Conservation (phyloP, 2,888 invertebrate species). For the Leistus spinibarbis region DNA sequence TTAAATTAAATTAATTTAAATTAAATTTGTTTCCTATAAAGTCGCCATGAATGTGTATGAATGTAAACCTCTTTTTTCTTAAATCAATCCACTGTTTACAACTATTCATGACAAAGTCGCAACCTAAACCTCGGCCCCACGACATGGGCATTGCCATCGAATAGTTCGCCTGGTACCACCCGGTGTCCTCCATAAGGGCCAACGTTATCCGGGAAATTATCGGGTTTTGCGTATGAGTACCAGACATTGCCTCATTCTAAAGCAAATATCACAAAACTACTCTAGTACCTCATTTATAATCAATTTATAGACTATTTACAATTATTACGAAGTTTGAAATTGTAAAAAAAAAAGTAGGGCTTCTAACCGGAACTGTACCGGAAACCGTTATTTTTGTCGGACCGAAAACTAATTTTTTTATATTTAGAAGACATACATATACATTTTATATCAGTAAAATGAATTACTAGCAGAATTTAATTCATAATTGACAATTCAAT, state of each 20-base stretch:
- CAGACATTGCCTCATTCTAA: constrained; percentile 99
- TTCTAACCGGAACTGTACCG: too few species aligned
- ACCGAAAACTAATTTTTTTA: too few species aligned
- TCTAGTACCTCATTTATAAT: too few species aligned
- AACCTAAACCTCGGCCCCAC: constrained; percentile 93
- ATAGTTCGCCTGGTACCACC: constrained; percentile 95
- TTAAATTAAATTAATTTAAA: too few species aligned
- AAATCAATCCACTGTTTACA: constrained; percentile 96
- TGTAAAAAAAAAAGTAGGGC: too few species aligned
- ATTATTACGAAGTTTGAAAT: too few species aligned
- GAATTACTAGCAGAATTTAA: too few species aligned
- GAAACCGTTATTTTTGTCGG: too few species aligned
- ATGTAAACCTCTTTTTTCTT: constrained; percentile 47
- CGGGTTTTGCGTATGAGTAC: constrained; percentile 97
- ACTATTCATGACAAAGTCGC: constrained; percentile 90
- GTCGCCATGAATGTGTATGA: background rate
- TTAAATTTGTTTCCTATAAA: too few species aligned
- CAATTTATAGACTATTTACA: too few species aligned
- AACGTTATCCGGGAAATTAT: constrained; percentile 94
- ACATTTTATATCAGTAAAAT: background rate
- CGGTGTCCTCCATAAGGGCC: constrained; percentile 97
- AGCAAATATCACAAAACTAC: too few species aligned
- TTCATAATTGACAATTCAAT: too few species aligned
- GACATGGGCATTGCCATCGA: constrained; percentile 82
- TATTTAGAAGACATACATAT: constrained; percentile 31